phyloP scores from a whole-genome alignment of 2,797 vertebrate genomes.

The Chiloscyllium punctatum region DNA sequence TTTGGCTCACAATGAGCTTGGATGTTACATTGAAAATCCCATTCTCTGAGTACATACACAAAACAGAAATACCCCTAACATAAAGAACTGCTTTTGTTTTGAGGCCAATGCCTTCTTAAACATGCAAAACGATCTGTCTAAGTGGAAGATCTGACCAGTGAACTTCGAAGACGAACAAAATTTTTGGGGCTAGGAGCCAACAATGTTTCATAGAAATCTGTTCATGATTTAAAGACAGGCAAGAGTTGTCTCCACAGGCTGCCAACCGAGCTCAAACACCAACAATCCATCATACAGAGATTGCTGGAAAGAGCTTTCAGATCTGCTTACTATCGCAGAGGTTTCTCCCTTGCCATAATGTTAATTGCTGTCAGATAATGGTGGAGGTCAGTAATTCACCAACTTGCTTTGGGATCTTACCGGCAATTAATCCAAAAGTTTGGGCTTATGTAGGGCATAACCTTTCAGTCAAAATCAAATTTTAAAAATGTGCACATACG shows the following conservation, averaged over 20 bases:
- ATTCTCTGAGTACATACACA: background rate
- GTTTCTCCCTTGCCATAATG: background rate
- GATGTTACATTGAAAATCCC: background rate
- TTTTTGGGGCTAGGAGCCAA: background rate
- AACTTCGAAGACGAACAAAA: background rate
- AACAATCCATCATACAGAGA: background rate
- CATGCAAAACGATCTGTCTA: background rate
- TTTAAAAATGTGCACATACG: background rate
- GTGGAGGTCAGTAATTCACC: background rate
- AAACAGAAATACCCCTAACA: background rate
- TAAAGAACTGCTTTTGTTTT: background rate
- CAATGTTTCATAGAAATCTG: conserved; percentile 21
- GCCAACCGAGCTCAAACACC: background rate
- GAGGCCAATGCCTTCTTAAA: background rate
- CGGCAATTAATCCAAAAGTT: background rate
- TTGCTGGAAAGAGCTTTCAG: background rate
- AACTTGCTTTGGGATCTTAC: background rate
- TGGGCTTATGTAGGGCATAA: background rate
- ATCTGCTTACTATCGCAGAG: background rate
- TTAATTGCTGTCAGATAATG: background rate
- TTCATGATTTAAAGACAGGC: conserved; percentile 3
- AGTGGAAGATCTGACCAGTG: background rate
- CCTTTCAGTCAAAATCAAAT: background rate
- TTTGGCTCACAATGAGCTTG: background rate
- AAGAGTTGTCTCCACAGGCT: background rate